A percentile compares a stretch with the other conserved stretches of the same genome.
phyloP scores from a whole-genome alignment of 2,113 vertebrate species.

The Salminus brasiliensis region DNA sequence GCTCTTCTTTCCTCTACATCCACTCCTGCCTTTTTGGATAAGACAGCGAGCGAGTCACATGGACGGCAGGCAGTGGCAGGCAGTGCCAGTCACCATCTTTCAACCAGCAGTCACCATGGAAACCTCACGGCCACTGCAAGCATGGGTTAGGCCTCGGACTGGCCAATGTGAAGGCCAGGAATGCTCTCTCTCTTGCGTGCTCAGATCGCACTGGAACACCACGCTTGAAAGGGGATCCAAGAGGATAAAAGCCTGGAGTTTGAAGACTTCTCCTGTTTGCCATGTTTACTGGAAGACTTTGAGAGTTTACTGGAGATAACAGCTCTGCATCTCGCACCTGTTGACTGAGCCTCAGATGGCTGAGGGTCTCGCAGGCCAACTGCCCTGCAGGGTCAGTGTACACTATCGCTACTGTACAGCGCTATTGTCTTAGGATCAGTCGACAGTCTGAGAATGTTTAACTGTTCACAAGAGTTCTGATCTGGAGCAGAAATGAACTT shows the following conservation, averaged over 20 bases:
- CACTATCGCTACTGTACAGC: neutral
- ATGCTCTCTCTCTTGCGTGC: neutral
- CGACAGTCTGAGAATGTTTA: neutral
- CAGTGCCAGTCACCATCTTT: slow-evolving; percentile 48
- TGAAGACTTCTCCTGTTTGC: neutral
- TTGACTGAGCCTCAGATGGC: neutral
- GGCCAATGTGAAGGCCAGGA: neutral
- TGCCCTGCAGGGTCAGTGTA: neutral
- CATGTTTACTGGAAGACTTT: slow-evolving; percentile 9
- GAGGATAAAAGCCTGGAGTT: slow-evolving; percentile 12
- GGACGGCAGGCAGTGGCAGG: slow-evolving; percentile 4
- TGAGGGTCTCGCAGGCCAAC: neutral
- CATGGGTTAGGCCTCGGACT: neutral
- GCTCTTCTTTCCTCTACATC: slow-evolving; percentile 1
- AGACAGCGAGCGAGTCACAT: neutral
- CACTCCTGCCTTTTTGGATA: slow-evolving; percentile 5
- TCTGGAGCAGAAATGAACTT: slow-evolving; percentile 11
- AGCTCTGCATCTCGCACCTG: neutral
- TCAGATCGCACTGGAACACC: slow-evolving; percentile 23
- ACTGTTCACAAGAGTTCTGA: neutral
- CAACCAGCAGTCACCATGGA: slow-evolving; percentile 53
- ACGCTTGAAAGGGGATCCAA: neutral
- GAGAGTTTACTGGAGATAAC: neutral
- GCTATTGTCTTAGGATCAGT: slow-evolving; percentile 28
- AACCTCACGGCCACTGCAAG: slow-evolving; percentile 28